Evolutionary conservation across 2,888 invertebrate species (phyloP).

Genomic region (Lochmaea crataegi): DNA sequence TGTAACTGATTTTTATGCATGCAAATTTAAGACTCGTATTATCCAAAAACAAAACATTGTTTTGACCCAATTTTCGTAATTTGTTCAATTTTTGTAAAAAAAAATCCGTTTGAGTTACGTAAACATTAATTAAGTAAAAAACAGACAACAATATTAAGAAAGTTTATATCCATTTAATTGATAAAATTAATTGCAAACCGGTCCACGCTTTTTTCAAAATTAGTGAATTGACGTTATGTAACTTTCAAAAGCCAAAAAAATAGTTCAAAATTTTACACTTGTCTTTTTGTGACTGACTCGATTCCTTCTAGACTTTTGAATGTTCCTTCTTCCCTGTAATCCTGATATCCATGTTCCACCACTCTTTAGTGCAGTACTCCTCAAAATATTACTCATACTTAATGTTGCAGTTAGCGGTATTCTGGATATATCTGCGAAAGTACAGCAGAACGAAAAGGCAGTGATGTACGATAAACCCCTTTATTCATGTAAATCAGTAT

Average conservation of each 20-base stretch:
- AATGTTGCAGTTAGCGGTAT: too few relatives aligned
- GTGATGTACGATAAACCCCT: too few relatives aligned
- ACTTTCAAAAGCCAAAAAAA: neutral
- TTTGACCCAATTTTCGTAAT: conserved; percentile 30
- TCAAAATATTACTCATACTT: too few relatives aligned
- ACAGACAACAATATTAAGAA: conserved; percentile 7
- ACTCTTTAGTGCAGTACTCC: too few relatives aligned
- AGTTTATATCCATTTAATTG: conserved; percentile 17
- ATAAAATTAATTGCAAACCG: conserved; percentile 13
- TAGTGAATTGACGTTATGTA: neutral
- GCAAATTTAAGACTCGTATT: conserved; percentile 28
- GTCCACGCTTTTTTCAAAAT: conserved; percentile 1
- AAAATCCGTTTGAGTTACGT: conserved; percentile 7
- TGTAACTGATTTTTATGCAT: conserved; percentile 24
- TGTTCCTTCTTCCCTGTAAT: too few relatives aligned
- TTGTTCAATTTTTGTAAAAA: conserved; percentile 20
- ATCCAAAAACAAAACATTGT: conserved; percentile 30
- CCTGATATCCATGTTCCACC: too few relatives aligned
- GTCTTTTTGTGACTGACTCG: neutral
- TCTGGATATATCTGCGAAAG: too few relatives aligned
- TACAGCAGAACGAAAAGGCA: too few relatives aligned
- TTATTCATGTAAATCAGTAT: too few relatives aligned
- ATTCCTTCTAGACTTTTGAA: too few relatives aligned
- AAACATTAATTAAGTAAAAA: conserved; percentile 19
- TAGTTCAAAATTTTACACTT: neutral